Evolutionary conservation across 2,113 vertebrate species (phyloP).

Genomic region (Bambusicola thoracicus): DNA sequence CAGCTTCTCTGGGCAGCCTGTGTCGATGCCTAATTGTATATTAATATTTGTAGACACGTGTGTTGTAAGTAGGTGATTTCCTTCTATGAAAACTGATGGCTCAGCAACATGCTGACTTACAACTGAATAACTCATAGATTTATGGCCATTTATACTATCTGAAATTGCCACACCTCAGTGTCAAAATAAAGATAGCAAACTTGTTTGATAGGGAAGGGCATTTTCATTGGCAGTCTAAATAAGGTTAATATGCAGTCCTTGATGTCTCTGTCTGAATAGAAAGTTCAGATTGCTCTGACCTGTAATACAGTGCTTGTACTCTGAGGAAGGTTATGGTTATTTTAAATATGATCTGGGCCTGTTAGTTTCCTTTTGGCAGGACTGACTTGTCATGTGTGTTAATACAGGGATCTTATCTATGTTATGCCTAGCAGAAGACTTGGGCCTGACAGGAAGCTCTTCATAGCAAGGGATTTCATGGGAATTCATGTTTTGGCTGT

Average conservation of each 20-base stretch:
- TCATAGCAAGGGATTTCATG: not conserved
- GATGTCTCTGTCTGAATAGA: not conserved
- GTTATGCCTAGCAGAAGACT: not conserved
- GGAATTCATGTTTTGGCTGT: not conserved
- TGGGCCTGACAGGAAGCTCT: not conserved
- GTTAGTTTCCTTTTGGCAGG: not conserved
- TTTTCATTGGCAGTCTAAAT: not conserved
- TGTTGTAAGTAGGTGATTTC: not conserved
- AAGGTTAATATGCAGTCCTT: not conserved
- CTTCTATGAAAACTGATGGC: not conserved
- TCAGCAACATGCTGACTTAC: not conserved
- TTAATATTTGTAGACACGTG: not conserved
- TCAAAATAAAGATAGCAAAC: not conserved
- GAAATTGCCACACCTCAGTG: not conserved
- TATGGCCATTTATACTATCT: not conserved
- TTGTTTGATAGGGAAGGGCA: not conserved
- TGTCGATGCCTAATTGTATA: not conserved
- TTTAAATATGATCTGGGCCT: not conserved
- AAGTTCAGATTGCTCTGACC: not conserved
- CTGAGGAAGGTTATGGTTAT: not conserved
- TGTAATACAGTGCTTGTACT: not conserved
- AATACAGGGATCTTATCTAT: not conserved
- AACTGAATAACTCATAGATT: not conserved
- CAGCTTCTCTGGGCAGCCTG: not conserved
- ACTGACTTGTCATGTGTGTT: not conserved